phyloP scores from a whole-genome alignment of 1,140 invertebrate genomes.

The Drosophila micromelanica region DNA sequence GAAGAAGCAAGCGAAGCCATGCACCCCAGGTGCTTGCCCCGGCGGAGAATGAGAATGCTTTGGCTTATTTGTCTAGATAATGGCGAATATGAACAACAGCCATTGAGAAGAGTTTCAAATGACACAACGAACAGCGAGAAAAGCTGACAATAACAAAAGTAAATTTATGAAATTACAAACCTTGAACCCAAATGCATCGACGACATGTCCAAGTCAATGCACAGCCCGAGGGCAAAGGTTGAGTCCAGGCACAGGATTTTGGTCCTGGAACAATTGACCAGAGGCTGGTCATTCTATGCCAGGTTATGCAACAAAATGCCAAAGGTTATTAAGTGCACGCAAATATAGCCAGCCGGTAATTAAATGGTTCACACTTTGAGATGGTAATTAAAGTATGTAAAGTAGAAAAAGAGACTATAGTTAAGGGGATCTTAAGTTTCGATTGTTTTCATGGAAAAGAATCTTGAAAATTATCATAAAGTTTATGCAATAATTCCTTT shows the following conservation, averaged over 20 bases:
- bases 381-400: no score
- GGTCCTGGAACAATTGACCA: background rate
- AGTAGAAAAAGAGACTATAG: no score
- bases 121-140: conserved; percentile 33
- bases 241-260: background rate
- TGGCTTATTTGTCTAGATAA: conserved; percentile 34
- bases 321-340: background rate
- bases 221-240: conserved; percentile 39
- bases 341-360: background rate
- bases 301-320: conserved; percentile 49
- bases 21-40: conserved; percentile 37
- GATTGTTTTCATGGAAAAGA: no score
- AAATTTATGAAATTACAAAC: conserved; percentile 48
- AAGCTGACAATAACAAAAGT: conserved; percentile 17
- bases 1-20: conserved; percentile 22
- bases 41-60: no score
- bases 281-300: conserved; percentile 1
- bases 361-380: no score
- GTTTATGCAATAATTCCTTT: no score
- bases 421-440: no score
- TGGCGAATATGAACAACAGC: background rate
- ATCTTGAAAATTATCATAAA: no score
- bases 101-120: conserved; percentile 46
- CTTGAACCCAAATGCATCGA: conserved; percentile 31
- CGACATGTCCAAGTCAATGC: background rate